These are phyloP conservation scores for Drosophila serrata DNA, from an alignment of 1,140 invertebrate genomes.

Conservation along the genomic window DNA sequence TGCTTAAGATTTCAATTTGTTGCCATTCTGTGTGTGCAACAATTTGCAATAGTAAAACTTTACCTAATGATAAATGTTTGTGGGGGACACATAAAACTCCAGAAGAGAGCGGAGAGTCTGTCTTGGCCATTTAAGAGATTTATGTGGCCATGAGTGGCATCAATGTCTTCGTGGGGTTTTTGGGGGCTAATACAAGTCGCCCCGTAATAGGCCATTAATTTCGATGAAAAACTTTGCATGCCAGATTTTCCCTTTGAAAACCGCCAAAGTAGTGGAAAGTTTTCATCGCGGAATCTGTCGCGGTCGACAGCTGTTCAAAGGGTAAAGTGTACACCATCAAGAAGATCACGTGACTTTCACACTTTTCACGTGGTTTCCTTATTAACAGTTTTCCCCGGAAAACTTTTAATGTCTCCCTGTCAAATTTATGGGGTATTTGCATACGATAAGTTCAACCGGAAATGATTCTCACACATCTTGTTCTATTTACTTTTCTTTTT, in stretches of 20 bases:
- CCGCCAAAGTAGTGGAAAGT: constrained; percentile 14
- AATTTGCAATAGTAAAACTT: constrained; percentile 75
- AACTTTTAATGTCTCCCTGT: constrained; percentile 20
- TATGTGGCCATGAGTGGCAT: constrained; percentile 62
- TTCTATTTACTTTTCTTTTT: background rate
- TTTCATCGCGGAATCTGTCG: constrained; percentile 13
- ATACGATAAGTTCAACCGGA: background rate
- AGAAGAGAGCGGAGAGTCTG: constrained; percentile 55
- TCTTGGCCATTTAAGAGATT: constrained; percentile 57
- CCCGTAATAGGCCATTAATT: constrained; percentile 57
- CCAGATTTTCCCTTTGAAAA: constrained; percentile 17
- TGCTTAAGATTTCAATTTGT: constrained; percentile 82
- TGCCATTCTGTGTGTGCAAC: constrained; percentile 70
- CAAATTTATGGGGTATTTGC: background rate
- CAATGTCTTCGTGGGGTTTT: constrained; percentile 51
- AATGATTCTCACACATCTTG: background rate
- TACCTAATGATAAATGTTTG: constrained; percentile 78
- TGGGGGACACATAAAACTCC: constrained; percentile 54
- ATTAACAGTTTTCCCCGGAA: background rate
- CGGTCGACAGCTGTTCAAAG: constrained; percentile 6
- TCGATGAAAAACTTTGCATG: constrained; percentile 49
- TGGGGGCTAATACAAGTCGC: constrained; percentile 36
- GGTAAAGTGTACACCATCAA: constrained; percentile 28
- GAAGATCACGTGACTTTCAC: constrained; percentile 41
- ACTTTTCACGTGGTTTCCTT: constrained; percentile 17